A percentile compares a stretch with the other conserved stretches of the same genome.
These are phyloP conservation scores for Morpho helenor DNA, from an alignment of 2,888 invertebrate genomes.

Conservation along the genomic window DNA sequence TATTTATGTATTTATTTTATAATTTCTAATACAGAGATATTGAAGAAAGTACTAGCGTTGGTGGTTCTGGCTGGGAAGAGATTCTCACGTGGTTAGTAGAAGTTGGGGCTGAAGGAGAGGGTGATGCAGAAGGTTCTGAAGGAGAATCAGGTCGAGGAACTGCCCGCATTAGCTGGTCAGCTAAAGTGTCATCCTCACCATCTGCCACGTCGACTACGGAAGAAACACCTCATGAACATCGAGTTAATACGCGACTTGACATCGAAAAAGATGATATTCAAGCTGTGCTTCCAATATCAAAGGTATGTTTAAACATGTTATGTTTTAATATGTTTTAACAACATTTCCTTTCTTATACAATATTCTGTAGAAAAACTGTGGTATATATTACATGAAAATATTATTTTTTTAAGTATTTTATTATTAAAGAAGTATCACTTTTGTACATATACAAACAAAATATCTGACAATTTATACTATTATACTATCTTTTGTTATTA, in stretches of 20 bases:
- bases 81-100: conserved; percentile 95
- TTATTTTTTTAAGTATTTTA: no score
- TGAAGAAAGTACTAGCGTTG: conserved; percentile 60
- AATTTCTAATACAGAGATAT: conserved; percentile 39
- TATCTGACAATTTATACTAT: no score
- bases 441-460: no score
- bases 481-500: no score
- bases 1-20: no score
- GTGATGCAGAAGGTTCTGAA: conserved; percentile 65
- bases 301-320: conserved; percentile 77
- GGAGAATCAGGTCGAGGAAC: conserved; percentile 85
- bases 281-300: conserved; percentile 95
- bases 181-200: conserved; percentile 65
- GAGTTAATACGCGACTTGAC: conserved; percentile 90
- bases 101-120: conserved; percentile 88
- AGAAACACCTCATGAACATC: conserved; percentile 72
- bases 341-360: no score
- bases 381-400: no score
- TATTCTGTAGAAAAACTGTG: no score
- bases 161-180: conserved; percentile 92
- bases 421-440: no score
- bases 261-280: conserved; percentile 97
- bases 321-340: no score
- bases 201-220: conserved; percentile 56
- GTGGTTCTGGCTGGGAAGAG: conserved; percentile 83